Evolutionary conservation across 2,113 vertebrate species (phyloP).

Genomic region (Tragelaphus imberbis): DNA sequence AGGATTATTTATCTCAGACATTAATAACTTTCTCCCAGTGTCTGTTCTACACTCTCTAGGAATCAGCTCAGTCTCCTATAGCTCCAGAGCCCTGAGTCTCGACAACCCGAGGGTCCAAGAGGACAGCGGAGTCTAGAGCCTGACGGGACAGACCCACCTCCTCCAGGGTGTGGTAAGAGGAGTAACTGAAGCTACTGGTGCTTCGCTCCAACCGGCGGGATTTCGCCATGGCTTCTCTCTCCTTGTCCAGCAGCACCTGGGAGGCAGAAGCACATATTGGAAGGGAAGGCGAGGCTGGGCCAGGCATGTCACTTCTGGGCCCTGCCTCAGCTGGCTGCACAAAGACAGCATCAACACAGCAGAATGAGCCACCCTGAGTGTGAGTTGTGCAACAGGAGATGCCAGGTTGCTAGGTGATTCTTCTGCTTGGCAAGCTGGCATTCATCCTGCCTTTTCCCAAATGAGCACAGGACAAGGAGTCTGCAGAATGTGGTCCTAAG

Average conservation of each 20-base stretch:
- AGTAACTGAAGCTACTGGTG: conserved; percentile 81
- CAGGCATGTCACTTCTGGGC: not conserved
- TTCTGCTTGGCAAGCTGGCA: too few species aligned
- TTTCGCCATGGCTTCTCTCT: conserved; percentile 80
- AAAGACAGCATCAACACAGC: fast-evolving
- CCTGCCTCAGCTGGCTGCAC: not conserved
- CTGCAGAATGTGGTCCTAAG: not conserved
- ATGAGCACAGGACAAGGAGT: not conserved
- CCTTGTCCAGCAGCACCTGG: conserved; percentile 85
- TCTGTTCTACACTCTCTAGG: not conserved
- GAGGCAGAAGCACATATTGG: fast-evolving
- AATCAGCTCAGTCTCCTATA: not conserved
- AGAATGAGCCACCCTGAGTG: not conserved
- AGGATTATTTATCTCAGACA: not conserved
- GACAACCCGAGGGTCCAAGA: not conserved
- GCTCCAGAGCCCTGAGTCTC: not conserved
- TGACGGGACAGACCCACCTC: conserved; percentile 77
- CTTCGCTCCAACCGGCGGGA: conserved; percentile 75
- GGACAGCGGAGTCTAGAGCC: not conserved
- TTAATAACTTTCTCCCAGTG: not conserved
- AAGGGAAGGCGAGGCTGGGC: not conserved
- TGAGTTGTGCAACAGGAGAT: fast-evolving
- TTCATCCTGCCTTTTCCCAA: not conserved
- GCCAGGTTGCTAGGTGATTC: not conserved
- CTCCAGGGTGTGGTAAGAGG: conserved; percentile 84